Percentiles rank a stretch among this genome's conserved stretches.
Conservation (phyloP, 2,888 invertebrate genomes). For the Pogonocherus hispidulus region DNA sequence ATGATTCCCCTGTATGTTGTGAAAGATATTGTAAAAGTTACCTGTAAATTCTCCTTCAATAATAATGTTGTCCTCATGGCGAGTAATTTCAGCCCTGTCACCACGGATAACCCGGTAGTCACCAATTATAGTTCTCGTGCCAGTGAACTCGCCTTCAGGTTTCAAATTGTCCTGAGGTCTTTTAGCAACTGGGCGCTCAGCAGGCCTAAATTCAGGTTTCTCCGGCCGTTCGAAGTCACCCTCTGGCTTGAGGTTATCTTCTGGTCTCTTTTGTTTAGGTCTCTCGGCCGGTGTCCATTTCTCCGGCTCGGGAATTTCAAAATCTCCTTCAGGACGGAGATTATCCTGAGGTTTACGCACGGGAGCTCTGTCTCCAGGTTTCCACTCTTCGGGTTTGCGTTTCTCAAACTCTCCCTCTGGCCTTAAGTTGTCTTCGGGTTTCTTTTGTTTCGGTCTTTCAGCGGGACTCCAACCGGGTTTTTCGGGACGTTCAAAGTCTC, state of each 20-base stretch:
- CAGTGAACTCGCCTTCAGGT: constrained; percentile 69
- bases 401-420: constrained; percentile 73
- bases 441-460: constrained; percentile 69
- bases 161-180: constrained; percentile 69
- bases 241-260: constrained; percentile 72
- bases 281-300: constrained; percentile 64
- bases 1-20: no score
- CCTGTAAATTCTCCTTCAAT: constrained; percentile 78
- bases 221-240: constrained; percentile 72
- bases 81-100: constrained; percentile 76
- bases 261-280: constrained; percentile 67
- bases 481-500: constrained; percentile 64
- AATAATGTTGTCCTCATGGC: constrained; percentile 77
- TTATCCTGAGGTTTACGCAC: constrained; percentile 74
- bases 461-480: constrained; percentile 57
- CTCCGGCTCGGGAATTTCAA: constrained; percentile 68
- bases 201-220: constrained; percentile 66
- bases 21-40: constrained; percentile 57
- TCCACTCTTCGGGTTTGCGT: constrained; percentile 66
- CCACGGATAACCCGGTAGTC: constrained; percentile 75
- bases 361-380: constrained; percentile 69
- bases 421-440: constrained; percentile 74
- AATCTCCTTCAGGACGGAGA: constrained; percentile 72
- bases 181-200: constrained; percentile 66
- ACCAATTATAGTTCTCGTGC: constrained; percentile 70